phyloP scores from a whole-genome alignment of 2,797 vertebrate genomes.

The Podarcis lilfordi region DNA sequence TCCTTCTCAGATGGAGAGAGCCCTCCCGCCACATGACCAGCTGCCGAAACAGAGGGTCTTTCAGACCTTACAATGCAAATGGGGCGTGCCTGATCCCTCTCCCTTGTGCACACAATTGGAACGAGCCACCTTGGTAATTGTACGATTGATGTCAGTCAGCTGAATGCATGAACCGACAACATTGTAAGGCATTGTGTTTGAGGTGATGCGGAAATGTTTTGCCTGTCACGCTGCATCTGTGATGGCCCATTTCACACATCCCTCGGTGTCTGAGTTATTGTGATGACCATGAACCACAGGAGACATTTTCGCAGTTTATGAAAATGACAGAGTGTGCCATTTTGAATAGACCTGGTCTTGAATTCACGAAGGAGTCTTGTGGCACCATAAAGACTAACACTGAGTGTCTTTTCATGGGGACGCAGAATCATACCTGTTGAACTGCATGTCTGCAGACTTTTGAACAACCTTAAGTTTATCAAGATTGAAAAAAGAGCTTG shows the following conservation, averaged over 20 bases:
- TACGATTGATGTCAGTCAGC: neutral
- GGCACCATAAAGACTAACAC: neutral
- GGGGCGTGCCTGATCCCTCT: neutral
- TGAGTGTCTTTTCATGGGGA: too few species aligned
- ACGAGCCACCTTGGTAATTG: neutral
- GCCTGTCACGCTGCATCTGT: neutral
- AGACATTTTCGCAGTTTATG: neutral
- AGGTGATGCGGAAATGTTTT: neutral
- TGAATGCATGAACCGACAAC: neutral
- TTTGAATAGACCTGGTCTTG: neutral
- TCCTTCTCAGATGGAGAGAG: neutral
- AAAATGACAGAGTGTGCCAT: accelerated
- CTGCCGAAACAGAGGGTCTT: neutral
- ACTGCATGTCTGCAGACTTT: neutral
- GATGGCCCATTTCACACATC: neutral
- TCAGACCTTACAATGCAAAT: neutral
- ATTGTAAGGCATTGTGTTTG: neutral
- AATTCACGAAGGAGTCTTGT: neutral
- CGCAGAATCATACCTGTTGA: neutral
- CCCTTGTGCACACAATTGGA: neutral
- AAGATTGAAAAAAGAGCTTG: neutral
- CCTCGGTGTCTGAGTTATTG: neutral
- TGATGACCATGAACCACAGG: neutral
- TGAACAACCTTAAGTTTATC: neutral
- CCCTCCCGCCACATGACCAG: neutral